Conservation (phyloP, 2,797 vertebrate species). For the Takifugu ocellatus region DNA sequence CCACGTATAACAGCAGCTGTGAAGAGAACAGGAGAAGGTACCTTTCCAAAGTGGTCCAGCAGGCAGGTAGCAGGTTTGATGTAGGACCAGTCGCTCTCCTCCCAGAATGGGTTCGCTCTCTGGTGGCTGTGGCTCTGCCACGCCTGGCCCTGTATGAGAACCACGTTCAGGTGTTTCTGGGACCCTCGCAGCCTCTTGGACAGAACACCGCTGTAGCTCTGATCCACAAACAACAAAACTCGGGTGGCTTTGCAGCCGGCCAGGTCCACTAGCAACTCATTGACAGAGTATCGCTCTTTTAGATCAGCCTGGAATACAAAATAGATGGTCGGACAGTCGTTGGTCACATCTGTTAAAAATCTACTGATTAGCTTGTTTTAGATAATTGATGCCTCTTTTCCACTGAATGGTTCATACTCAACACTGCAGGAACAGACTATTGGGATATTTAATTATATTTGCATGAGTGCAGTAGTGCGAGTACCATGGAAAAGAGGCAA, state of each 20-base stretch:
- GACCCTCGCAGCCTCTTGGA: constrained; percentile 76
- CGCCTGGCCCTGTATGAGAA: constrained; percentile 64
- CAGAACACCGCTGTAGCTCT: constrained; percentile 77
- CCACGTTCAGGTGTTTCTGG: constrained; percentile 76
- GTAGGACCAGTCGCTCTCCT: constrained; percentile 61
- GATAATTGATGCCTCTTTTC: too few species aligned
- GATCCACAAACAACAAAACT: constrained; percentile 81
- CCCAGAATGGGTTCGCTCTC: constrained; percentile 32
- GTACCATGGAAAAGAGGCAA: too few species aligned
- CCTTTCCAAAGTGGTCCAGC: constrained; percentile 64
- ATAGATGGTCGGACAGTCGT: background rate
- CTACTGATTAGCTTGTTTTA: too few species aligned
- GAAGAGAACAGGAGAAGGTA: background rate
- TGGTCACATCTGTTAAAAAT: background rate
- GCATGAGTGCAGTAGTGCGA: too few species aligned
- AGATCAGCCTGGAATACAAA: constrained; percentile 57
- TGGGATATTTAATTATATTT: too few species aligned
- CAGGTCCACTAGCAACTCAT: constrained; percentile 68
- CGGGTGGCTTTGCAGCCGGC: constrained; percentile 76
- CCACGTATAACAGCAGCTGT: background rate
- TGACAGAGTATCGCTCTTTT: constrained; percentile 64
- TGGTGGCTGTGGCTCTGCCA: constrained; percentile 33
- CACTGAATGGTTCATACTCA: too few species aligned
- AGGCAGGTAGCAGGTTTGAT: constrained; percentile 57
- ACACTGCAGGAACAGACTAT: too few species aligned